These are phyloP conservation scores for Dendroctonus ponderosae DNA, from an alignment of 1,140 invertebrate genomes.

Conservation along the genomic window DNA sequence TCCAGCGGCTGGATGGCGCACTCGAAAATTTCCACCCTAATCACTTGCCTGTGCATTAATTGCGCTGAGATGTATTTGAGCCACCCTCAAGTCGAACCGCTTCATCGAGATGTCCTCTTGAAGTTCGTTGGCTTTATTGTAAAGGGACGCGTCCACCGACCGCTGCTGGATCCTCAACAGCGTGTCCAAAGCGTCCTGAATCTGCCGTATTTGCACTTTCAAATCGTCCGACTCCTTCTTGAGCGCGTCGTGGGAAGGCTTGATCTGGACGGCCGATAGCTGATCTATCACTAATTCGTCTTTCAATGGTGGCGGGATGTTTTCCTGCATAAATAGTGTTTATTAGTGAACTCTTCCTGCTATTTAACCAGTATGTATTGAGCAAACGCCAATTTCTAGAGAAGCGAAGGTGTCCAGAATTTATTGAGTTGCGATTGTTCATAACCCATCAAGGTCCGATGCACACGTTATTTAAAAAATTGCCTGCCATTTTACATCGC, in stretches of 20 bases:
- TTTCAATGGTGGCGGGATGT: constrained; percentile 66
- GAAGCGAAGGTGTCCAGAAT: too few species aligned
- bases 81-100: constrained; percentile 86
- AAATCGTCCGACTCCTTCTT: constrained; percentile 79
- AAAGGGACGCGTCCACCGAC: constrained; percentile 79
- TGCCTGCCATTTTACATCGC: too few species aligned
- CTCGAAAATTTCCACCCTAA: too few species aligned
- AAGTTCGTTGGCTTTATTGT: constrained; percentile 91
- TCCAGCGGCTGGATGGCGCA: too few species aligned
- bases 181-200: constrained; percentile 82
- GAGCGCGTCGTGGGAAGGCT: constrained; percentile 74
- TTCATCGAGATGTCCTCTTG: constrained; percentile 95
- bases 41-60: constrained; percentile 80
- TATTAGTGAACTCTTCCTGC: too few species aligned
- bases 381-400: too few species aligned
- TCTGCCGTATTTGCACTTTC: constrained; percentile 80
- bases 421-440: too few species aligned
- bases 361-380: too few species aligned
- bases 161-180: constrained; percentile 83
- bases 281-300: constrained; percentile 83
- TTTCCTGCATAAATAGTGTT: constrained; percentile 53
- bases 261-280: constrained; percentile 70
- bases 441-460: too few species aligned
- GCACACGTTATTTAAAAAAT: too few species aligned
- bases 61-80: constrained; percentile 86